Conservation (phyloP, 2,113 vertebrate genomes). For the Pluvialis apricaria region DNA sequence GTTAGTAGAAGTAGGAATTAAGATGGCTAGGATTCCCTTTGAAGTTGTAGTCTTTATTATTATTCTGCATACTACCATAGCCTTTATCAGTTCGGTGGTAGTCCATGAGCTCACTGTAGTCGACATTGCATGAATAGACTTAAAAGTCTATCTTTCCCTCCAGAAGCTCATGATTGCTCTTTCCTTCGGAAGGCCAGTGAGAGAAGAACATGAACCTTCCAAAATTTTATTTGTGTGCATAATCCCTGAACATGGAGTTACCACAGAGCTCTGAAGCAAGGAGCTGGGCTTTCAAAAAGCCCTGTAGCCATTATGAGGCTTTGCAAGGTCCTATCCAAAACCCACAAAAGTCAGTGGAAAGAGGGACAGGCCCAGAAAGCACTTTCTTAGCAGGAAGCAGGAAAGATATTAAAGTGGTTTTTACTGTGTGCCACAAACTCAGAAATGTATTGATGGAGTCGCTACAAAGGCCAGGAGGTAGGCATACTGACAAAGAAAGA, state of each 20-base stretch:
- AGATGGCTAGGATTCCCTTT: neutral
- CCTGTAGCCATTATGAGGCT: neutral
- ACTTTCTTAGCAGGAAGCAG: neutral
- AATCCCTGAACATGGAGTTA: neutral
- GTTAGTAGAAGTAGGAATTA: neutral
- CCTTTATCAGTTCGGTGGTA: neutral
- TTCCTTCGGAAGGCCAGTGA: neutral
- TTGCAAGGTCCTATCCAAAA: neutral
- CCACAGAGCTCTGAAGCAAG: neutral
- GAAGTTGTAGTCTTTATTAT: neutral
- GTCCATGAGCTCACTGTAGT: neutral
- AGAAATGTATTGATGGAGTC: neutral
- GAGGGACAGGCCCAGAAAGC: neutral
- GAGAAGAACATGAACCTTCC: neutral
- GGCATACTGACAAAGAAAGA: neutral
- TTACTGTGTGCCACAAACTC: neutral
- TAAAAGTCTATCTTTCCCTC: neutral
- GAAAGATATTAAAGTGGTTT: neutral
- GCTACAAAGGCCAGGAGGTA: neutral
- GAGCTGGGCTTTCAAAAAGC: neutral
- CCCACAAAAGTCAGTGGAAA: neutral
- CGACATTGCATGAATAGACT: neutral
- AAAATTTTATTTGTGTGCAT: neutral
- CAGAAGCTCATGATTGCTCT: neutral
- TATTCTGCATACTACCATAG: neutral